Evolutionary conservation across 2,113 vertebrate species (phyloP), one percentile per base, ranked within the genome.

Genomic region (Plecotus auritus): DNA sequence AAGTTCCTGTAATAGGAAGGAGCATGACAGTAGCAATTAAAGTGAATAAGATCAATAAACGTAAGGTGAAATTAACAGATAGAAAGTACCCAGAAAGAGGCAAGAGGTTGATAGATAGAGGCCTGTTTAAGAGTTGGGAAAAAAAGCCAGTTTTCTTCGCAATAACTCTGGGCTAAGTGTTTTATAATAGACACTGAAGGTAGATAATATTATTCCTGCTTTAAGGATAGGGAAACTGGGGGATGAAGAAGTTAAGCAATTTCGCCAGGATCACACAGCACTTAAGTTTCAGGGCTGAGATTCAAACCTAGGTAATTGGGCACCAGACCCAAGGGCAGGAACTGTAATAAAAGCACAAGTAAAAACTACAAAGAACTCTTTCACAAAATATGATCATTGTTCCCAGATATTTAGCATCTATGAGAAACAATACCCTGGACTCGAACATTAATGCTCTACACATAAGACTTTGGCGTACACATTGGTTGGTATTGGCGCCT

Each of bases 251-350:
- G 20, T 77, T 88, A 72, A 81, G 28, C 49, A 82, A 40, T 94
- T 91, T 95, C 12, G 51, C 5, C 40, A 94, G 59, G 22, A 85
- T 93, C 28, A 82, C 45, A 90, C 17, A 88, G 28, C 10, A 59
- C 28, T 90, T 94, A 92, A 87, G 4, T 88, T 94, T 92, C 30
- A 77, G 87, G 54, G 30, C n/a, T 91, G 37, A 82, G 56, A 94
- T 74, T 92, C 56, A 88, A 92, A 80, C 22, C 12, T 91, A 64
- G 37, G 9, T 93, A 77, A 88, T 91, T 26, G 61, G n/a, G 66
- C 49, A 80, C 54, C 72, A 81, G n/a, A 56, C 11, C 10, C 28
- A 40, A 93, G 26, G 9, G 32, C 20, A 73, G n/a, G 1, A 88
- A n/a, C 16, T 85, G 23, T 56, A 88, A 91, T 81, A 74, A 64